A percentile compares a stretch with the other conserved stretches of the same genome.
phyloP scores from a whole-genome alignment of 2,888 invertebrate genomes.

The Pelosia muscerda region DNA sequence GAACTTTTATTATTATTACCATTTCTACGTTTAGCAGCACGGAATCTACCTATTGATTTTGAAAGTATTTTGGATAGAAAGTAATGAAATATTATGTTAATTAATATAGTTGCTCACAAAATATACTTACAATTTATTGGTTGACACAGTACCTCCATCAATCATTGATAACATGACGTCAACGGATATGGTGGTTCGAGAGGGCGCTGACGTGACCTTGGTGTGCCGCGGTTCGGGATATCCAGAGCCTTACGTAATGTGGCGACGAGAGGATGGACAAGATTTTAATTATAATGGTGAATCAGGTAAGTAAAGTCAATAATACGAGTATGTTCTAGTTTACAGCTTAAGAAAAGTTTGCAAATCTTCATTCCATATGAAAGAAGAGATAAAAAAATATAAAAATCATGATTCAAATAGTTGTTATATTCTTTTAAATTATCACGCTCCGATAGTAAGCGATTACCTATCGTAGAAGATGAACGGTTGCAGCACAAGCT shows the following conservation, averaged over 20 bases:
- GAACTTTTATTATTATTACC: not conserved
- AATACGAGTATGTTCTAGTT: not conserved
- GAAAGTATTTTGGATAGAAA: not conserved
- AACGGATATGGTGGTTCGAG: conserved; percentile 96
- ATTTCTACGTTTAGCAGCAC: not conserved
- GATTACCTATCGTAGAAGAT: not conserved
- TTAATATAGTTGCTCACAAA: conserved; percentile 34
- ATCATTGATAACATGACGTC: conserved; percentile 96
- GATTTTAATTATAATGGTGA: conserved; percentile 96
- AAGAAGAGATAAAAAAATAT: not conserved
- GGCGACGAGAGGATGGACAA: conserved; percentile 95
- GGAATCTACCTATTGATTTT: not conserved
- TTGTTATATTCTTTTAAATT: too few species aligned
- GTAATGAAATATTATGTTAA: conserved; percentile 16
- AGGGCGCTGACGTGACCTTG: conserved; percentile 95
- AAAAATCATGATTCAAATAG: too few species aligned
- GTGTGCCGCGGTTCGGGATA: conserved; percentile 95
- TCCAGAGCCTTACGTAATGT: conserved; percentile 97
- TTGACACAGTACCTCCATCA: conserved; percentile 93
- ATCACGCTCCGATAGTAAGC: not conserved
- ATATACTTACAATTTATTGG: conserved; percentile 43
- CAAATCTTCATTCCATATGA: not conserved
- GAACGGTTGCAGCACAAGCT: not conserved
- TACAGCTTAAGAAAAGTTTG: not conserved
- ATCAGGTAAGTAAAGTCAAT: conserved; percentile 87